Base-by-base conservation (phyloP, 2,888 invertebrate species). In the Cataglyphis livida region DNA sequence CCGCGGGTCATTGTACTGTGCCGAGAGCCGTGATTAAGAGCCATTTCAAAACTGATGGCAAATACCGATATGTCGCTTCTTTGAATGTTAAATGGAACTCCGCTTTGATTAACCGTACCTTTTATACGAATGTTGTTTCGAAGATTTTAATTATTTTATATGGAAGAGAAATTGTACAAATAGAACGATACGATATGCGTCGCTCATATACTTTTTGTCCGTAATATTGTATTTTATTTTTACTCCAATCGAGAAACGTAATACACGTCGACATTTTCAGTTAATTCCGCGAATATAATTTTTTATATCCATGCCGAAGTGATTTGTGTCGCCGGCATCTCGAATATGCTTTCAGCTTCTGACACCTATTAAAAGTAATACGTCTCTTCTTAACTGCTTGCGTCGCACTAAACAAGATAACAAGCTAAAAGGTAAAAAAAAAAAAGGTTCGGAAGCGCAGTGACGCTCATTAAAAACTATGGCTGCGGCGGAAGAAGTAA, bases 381-480 rank as follows among this genome's bases (percentile, higher is more conserved):
- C 78, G 44, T 83, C 54, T 76, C 68, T 62, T 48, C 54, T 83
- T 64, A 81, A 81, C 88, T 81, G 82, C 81, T 86, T 82, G 76
- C 83, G 86, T 81, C 70, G 83, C 83, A 25, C 59, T 86, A 88
- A 88, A 88, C 86, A 88, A 86, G 86, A 84, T 88, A 86, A 88
- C 84, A 86, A 88, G 88, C 15, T 54, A 62, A 81, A 83, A 85
- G 61, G 9, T 61, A 44, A 35, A 57, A 73, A 48, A 25, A 25
- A 25, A 1, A 28, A 48, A 75, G 35, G 44, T 57, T 28, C 18
- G 62, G 61, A 82, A 88, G 73, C 66, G 78, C 71, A 79, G 71
- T 79, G 76, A 76, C 68, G 81, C 83, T 89, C 89, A 85, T 89
- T 89, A 89, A 89, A 89, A 89, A 89, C 86, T 89, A 89, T 85